Base-by-base conservation (phyloP, 2,113 vertebrate genomes). In the Laterallus jamaicensis region DNA sequence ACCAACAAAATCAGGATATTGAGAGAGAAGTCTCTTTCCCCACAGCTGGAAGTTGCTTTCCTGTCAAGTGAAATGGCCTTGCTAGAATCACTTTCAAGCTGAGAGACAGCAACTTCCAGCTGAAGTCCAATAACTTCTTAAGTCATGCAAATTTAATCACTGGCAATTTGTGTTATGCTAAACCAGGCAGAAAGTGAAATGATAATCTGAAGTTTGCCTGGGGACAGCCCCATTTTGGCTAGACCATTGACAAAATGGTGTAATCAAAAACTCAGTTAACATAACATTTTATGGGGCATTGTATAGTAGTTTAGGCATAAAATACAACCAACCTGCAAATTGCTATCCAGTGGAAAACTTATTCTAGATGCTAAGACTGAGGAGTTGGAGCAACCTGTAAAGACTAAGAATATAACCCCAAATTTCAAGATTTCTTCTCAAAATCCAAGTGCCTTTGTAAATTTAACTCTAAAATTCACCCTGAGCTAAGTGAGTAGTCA, bases 101-200 rank as follows among this genome's bases (percentile, higher is more conserved):
- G 83, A 97, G 94, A 95, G 94, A 66, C 44, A 76, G 74, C 77
- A 94, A 95, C 86, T 94, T 86, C 74, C 92, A 94, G 93, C 92
- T 92, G 77, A 97, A 95, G 95, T 93, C 95, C 78, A 97, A 94
- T 94, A 96, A 82, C 93, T 96, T 91, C 91, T 93, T 93, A 93
- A 96, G 94, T 93, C 94, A 83, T 88, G 86, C 81, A 91, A 91
- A 96, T 95, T 93, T 96, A 95, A 96, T 96, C 88, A 90, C 95
- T 76, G 62, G 88, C 86, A 94, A 94, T 92, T 92, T 93, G 77
- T 96, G 91, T 90, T 93, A 95, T 85, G 88, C 88, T 95, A 95
- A 95, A 96, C 78, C 95, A 97, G 91, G 71, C 93, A 96, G 91
- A 96, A 96, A 91, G 91, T 70, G 71, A 96, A 97, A 95, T 58